Evolutionary conservation across 2,797 vertebrate species (phyloP).

Genomic region (Ceryle rudis): DNA sequence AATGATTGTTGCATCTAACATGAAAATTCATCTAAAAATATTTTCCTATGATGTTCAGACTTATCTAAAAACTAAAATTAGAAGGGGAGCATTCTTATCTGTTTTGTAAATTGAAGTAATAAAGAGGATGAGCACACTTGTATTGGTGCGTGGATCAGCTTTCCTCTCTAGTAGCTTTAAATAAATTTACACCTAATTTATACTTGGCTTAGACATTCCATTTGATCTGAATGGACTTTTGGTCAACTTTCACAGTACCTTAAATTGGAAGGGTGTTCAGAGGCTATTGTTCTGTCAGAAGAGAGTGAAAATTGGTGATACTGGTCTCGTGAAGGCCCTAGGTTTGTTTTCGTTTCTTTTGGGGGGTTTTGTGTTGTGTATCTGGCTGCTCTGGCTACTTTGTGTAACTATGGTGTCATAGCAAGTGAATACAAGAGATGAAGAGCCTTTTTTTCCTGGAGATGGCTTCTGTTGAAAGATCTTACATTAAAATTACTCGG

Average conservation of each 20-base stretch:
- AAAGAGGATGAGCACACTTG: neutral
- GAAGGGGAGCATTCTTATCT: neutral
- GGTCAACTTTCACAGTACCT: neutral
- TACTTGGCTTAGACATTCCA: neutral
- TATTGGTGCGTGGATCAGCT: neutral
- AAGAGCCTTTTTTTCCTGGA: neutral
- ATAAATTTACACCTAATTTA: neutral
- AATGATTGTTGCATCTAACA: neutral
- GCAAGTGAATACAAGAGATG: neutral
- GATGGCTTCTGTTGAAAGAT: neutral
- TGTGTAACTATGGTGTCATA: neutral
- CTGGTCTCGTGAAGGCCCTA: neutral
- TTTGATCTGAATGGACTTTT: neutral
- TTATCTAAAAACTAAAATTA: neutral
- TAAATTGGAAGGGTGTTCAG: neutral
- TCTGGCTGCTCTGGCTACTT: neutral
- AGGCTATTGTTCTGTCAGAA: neutral
- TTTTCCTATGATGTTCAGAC: rapidly evolving
- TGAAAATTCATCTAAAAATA: neutral
- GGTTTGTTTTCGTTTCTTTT: neutral
- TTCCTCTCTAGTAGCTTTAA: neutral
- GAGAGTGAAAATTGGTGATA: neutral
- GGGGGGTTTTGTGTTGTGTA: neutral
- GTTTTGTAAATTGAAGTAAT: neutral
- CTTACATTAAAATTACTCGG: neutral